phyloP scores from a whole-genome alignment of 2,888 invertebrate species.

The Pachymerium ferrugineum region DNA sequence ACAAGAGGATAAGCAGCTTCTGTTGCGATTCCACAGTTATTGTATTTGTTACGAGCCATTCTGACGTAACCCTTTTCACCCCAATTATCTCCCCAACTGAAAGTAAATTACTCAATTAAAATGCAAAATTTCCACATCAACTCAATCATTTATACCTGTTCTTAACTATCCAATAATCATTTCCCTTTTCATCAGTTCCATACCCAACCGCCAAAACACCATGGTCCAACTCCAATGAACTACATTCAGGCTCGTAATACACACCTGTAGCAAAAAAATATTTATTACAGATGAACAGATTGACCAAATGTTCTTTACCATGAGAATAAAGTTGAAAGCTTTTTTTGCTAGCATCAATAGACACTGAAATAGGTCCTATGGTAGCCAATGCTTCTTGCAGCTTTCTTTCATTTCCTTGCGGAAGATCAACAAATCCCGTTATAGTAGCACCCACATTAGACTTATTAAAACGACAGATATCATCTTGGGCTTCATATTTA shows the following conservation, averaged over 20 bases:
- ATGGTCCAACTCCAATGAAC: slow-evolving; percentile 67
- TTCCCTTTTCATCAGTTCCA: slow-evolving; percentile 57
- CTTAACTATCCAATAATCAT: slow-evolving; percentile 81
- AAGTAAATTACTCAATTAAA: not conserved
- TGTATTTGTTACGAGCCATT: slow-evolving; percentile 76
- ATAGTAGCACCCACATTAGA: slow-evolving; percentile 69
- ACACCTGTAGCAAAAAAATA: slow-evolving; percentile 62
- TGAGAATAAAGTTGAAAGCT: slow-evolving; percentile 74
- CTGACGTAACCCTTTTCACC: slow-evolving; percentile 79
- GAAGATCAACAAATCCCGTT: slow-evolving; percentile 72
- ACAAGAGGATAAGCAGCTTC: slow-evolving; percentile 79
- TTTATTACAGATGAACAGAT: slow-evolving; percentile 79
- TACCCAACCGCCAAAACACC: slow-evolving; percentile 80
- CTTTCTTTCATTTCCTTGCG: slow-evolving; percentile 64
- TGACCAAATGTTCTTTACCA: slow-evolving; percentile 56
- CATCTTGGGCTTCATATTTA: slow-evolving; percentile 45
- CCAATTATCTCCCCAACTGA: slow-evolving; percentile 66
- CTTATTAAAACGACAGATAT: slow-evolving; percentile 52
- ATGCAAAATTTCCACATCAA: too few species aligned
- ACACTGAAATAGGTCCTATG: slow-evolving; percentile 76
- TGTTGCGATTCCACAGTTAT: slow-evolving; percentile 81
- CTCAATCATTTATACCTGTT: too few species aligned
- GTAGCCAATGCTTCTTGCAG: slow-evolving; percentile 73
- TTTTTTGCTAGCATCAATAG: slow-evolving; percentile 79
- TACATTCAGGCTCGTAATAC: slow-evolving; percentile 73